These are phyloP conservation scores for Lycorma delicatula DNA, from an alignment of 1,140 invertebrate genomes.

Conservation along the genomic window DNA sequence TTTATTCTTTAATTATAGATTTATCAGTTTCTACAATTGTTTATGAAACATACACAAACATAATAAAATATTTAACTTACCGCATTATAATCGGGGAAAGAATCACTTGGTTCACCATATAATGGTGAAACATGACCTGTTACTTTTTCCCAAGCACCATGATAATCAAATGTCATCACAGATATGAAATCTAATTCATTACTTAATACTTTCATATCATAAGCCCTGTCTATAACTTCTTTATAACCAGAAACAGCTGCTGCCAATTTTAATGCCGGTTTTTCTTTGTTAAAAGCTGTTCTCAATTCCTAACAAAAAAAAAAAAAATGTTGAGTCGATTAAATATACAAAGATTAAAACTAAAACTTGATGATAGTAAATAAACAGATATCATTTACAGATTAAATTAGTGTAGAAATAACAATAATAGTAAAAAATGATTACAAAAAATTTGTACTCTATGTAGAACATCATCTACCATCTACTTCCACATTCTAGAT, in stretches of 20 bases:
- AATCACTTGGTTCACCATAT: constrained; percentile 49
- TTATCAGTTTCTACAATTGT: too few relatives aligned
- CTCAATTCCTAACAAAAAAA: constrained; percentile 57
- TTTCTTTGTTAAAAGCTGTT: constrained; percentile 57
- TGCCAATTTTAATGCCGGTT: constrained; percentile 60
- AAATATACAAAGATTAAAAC: not conserved
- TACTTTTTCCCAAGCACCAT: constrained; percentile 71
- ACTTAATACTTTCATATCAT: constrained; percentile 62
- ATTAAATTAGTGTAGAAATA: too few relatives aligned
- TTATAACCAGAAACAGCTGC: constrained; percentile 81
- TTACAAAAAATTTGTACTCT: too few relatives aligned
- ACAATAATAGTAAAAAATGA: too few relatives aligned
- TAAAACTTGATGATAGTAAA: not conserved
- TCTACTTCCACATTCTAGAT: too few relatives aligned
- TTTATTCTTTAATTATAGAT: too few relatives aligned
- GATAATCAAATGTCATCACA: constrained; percentile 84
- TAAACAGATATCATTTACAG: not conserved
- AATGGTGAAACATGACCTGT: constrained; percentile 80
- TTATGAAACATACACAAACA: too few relatives aligned
- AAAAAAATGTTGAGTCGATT: constrained; percentile 3
- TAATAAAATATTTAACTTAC: constrained; percentile 49
- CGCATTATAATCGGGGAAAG: constrained; percentile 65
- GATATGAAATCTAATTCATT: constrained; percentile 71
- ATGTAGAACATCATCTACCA: too few relatives aligned
- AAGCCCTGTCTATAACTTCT: constrained; percentile 76